Percentiles rank a stretch among this genome's conserved stretches.
These are phyloP conservation scores for Pseudopodoces humilis DNA, from an alignment of 2,113 vertebrate genomes.

Conservation along the genomic window DNA sequence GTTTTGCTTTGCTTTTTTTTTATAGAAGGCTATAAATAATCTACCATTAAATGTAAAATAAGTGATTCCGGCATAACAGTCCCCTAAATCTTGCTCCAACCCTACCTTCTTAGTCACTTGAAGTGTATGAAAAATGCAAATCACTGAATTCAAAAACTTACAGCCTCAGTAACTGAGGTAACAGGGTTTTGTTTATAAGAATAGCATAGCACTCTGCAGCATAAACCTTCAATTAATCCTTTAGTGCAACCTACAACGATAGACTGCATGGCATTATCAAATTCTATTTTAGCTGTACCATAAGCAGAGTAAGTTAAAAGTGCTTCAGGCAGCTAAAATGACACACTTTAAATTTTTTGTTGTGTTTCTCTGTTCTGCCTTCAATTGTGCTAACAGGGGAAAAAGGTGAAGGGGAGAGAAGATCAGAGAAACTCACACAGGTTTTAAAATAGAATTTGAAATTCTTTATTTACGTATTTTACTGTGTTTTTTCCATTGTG, in stretches of 20 bases:
- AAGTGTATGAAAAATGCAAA: slow-evolving; percentile 53
- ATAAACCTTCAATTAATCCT: slow-evolving; percentile 65
- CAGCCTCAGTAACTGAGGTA: slow-evolving; percentile 55
- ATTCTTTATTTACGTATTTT: not conserved
- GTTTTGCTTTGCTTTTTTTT: not conserved
- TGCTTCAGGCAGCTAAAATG: slow-evolving; percentile 38
- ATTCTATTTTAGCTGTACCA: slow-evolving; percentile 29
- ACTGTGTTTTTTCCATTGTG: not conserved
- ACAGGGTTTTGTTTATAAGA: slow-evolving; percentile 45
- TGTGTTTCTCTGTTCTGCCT: not conserved
- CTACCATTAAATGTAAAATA: not conserved
- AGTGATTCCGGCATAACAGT: not conserved
- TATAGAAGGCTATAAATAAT: not conserved
- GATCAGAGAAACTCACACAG: slow-evolving; percentile 38
- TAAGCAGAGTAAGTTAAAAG: slow-evolving; percentile 32
- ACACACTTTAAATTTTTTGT: slow-evolving; percentile 6
- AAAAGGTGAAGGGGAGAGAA: slow-evolving; percentile 12
- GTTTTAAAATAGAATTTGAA: slow-evolving; percentile 51
- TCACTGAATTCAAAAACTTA: slow-evolving; percentile 22
- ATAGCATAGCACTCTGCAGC: slow-evolving; percentile 37
- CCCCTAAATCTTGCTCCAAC: not conserved
- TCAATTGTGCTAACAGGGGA: not conserved
- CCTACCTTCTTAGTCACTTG: not conserved
- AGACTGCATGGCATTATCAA: slow-evolving; percentile 20
- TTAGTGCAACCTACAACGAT: not conserved